Evolutionary conservation across 1,140 invertebrate genomes (phyloP), one percentile per base, ranked within the genome.

Genomic region (Melitaea cinxia): DNA sequence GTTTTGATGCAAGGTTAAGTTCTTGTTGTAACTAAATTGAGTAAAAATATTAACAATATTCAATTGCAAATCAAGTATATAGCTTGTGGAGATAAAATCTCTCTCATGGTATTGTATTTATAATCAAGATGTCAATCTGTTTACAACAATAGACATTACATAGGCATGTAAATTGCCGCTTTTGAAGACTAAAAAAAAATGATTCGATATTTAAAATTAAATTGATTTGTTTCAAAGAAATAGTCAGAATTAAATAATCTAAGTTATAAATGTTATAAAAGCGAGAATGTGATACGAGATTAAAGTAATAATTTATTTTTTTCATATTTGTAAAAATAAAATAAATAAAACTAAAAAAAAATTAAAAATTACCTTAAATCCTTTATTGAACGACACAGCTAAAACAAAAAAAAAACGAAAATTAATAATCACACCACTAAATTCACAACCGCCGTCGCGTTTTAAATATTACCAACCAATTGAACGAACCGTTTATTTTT

Each of bases 1-100:
- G n/a, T n/a, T n/a, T n/a, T n/a, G n/a, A n/a, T n/a, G n/a, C n/a
- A n/a, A n/a, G n/a, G n/a, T n/a, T n/a, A n/a, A n/a, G n/a, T n/a
- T n/a, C n/a, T n/a, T n/a, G n/a, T n/a, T n/a, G n/a, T n/a, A 14
- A 37, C 12, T 37, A 14, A 37, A 37, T 37, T 14, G 2, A 1
- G 9, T 4, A 23, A 23, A 47, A 23, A 21, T 15, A 42, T 47
- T 47, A 47, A 23, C 42, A 47, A 47, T 47, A 47, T 23, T 47
- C 42, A 47, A 47, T 47, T 47, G n/a, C 21, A 47, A 47, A 47
- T 47, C 42, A 47, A 47, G 19, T 47, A 47, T 47, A 47, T 21
- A 23, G 19, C 19, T 23, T 7, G 12, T 42, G 21, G 12, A 47
- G 42, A 47, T 47, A 47, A 47, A 21, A 47, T 47, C 42, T 21